These are phyloP conservation scores for Polyploca ridens DNA, from an alignment of 2,888 invertebrate genomes.

Conservation along the genomic window DNA sequence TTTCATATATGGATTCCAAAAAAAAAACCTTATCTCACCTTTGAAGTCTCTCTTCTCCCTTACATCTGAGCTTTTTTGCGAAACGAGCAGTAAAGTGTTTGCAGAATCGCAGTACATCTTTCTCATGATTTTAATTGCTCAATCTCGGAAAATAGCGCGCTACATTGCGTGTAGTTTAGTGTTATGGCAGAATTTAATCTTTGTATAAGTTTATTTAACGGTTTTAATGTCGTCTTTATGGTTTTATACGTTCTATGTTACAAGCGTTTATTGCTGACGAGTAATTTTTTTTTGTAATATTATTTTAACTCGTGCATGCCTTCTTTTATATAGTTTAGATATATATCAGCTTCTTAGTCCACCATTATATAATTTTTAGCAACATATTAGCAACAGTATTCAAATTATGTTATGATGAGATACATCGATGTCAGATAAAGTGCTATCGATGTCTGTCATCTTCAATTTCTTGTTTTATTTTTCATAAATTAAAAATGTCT, in stretches of 20 bases:
- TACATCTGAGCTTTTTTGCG: background rate
- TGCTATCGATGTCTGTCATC: too few relatives aligned
- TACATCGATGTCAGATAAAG: too few relatives aligned
- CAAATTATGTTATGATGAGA: too few relatives aligned
- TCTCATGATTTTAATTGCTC: conserved; percentile 1
- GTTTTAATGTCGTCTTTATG: conserved; percentile 7
- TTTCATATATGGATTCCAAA: background rate
- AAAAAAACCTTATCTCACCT: background rate
- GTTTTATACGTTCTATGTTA: conserved; percentile 2
- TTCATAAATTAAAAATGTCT: too few relatives aligned
- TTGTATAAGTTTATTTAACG: conserved; percentile 3
- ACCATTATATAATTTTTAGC: too few relatives aligned
- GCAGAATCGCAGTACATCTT: background rate
- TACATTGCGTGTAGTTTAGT: conserved; percentile 2
- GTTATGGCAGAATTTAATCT: conserved; percentile 7
- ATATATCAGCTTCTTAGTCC: too few relatives aligned
- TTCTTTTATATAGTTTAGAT: too few relatives aligned
- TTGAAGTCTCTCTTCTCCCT: background rate
- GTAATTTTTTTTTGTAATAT: background rate
- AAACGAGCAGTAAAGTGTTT: conserved; percentile 5
- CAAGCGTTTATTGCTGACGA: background rate
- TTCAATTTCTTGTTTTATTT: too few relatives aligned
- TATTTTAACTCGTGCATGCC: background rate
- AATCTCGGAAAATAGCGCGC: conserved; percentile 3
- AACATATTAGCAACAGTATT: too few relatives aligned